These are phyloP conservation scores for Neoaliturus tenellus DNA, from an alignment of 2,888 invertebrate genomes.

Conservation along the genomic window DNA sequence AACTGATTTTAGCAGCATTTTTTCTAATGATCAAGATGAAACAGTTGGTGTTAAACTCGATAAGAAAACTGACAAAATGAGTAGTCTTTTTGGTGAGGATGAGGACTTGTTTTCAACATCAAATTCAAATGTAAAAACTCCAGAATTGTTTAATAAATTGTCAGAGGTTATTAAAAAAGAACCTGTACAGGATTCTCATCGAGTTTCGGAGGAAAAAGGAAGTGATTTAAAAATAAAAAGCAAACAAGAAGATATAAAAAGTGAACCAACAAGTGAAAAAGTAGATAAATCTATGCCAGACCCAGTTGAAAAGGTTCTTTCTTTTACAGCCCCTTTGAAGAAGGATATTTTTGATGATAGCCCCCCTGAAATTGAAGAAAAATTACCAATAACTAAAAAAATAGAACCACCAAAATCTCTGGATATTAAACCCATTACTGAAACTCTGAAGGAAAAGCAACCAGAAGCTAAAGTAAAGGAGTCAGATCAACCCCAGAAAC, in stretches of 20 bases:
- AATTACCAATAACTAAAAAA: conserved; percentile 32
- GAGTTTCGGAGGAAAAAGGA: background rate
- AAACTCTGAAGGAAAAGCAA: background rate
- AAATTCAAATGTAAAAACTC: conserved; percentile 25
- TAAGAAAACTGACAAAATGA: conserved; percentile 9
- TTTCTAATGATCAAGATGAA: conserved; percentile 56
- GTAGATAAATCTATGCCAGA: background rate
- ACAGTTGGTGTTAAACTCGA: background rate
- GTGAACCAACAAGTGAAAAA: background rate
- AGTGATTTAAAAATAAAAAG: background rate
- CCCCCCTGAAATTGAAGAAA: background rate
- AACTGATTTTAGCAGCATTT: conserved; percentile 39
- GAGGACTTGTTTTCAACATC: background rate
- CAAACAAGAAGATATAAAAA: background rate
- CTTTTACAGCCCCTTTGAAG: background rate
- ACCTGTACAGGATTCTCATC: background rate
- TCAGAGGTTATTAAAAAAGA: background rate
- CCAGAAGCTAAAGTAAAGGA: background rate
- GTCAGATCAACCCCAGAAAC: background rate
- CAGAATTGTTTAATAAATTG: conserved; percentile 18
- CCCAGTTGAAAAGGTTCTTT: background rate
- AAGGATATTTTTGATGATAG: conserved; percentile 3
- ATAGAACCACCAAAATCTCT: conserved; percentile 62
- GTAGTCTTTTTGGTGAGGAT: conserved; percentile 42
- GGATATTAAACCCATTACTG: conserved; percentile 40